Conservation (phyloP, 2,113 vertebrate genomes). For the Toxostoma redivivum region DNA sequence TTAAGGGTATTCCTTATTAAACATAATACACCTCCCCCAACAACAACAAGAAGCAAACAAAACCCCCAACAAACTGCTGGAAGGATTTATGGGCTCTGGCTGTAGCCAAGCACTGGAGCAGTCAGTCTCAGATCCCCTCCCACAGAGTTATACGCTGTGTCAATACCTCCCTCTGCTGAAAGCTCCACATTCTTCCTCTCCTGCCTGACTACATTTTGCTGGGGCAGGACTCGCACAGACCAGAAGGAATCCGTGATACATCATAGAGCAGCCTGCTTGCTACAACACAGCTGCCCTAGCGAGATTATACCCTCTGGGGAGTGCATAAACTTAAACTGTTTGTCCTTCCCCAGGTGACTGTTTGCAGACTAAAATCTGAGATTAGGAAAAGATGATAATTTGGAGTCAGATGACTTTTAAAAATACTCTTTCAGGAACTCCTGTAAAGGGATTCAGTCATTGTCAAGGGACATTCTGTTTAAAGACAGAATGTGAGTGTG, state of each 20-base stretch:
- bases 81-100: background rate
- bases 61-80: background rate
- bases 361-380: background rate
- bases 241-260: background rate
- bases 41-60: background rate
- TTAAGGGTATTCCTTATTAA: background rate
- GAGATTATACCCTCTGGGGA: background rate
- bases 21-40: background rate
- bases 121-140: background rate
- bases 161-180: slow-evolving; percentile 75
- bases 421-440: background rate
- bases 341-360: background rate
- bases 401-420: background rate
- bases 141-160: slow-evolving; percentile 42
- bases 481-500: background rate
- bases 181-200: slow-evolving; percentile 43
- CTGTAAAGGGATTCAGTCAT: background rate
- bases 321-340: background rate
- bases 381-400: background rate
- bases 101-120: background rate
- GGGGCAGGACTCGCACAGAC: background rate
- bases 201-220: background rate
- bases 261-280: background rate
- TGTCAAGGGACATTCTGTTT: background rate
- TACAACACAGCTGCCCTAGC: background rate